Conservation (phyloP, 92 coral and sea anemone species). For the Palythoa heliodiscus region DNA sequence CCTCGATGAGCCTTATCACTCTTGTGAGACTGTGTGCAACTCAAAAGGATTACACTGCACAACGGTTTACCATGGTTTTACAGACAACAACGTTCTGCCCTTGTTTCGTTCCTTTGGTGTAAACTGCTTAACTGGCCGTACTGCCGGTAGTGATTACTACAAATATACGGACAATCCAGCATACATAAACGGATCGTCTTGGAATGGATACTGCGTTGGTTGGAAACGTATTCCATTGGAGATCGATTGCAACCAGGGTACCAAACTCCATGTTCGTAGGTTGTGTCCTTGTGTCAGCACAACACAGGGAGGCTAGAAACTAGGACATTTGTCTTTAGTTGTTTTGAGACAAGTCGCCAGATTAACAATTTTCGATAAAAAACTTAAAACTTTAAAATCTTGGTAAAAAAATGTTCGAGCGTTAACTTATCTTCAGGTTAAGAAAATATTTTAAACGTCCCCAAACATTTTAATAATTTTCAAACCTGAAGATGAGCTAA, state of each 20-base stretch:
- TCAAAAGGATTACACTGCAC: neutral
- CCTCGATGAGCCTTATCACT: neutral
- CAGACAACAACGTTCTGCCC: neutral
- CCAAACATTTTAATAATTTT: no score
- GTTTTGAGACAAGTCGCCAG: no score
- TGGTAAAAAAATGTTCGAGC: no score
- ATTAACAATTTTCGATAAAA: no score
- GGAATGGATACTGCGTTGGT: neutral
- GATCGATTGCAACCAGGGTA: neutral
- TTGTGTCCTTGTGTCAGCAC: constrained; percentile 5
- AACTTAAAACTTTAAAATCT: no score
- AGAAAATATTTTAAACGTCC: no score
- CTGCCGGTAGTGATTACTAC: neutral
- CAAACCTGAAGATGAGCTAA: no score
- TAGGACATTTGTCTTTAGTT: no score
- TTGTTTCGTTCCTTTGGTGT: neutral
- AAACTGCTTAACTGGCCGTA: neutral
- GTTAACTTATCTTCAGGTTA: no score
- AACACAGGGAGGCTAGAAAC: neutral
- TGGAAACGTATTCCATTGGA: neutral
- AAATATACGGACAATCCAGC: neutral
- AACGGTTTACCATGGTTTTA: constrained; percentile 11
- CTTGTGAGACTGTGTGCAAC: neutral
- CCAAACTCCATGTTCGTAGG: neutral
- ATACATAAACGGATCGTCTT: neutral